Base-by-base conservation (phyloP, 1,140 invertebrate genomes). In the Maconellicoccus hirsutus region DNA sequence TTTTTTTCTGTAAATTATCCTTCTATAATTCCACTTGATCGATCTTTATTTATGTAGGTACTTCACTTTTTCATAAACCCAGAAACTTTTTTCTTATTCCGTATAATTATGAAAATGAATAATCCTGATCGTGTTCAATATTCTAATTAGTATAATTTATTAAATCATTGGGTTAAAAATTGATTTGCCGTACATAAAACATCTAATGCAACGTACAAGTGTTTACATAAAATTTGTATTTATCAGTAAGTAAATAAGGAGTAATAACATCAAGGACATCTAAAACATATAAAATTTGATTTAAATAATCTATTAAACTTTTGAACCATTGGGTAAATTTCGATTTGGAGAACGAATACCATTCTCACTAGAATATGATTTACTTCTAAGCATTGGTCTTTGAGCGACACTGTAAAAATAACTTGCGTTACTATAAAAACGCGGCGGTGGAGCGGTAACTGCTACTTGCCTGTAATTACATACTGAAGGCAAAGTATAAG, bases 281-380 rank as follows among this genome's bases (percentile, higher is more conserved):
- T 16, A 52, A 52, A 19, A 52, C n/a, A 19, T 16, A 19, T 52
- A 52, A 52, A 33, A 52, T 52, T 52, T 52, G n/a, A 52, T 52
- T 52, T 8, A 52, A 52, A 52, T 52, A 16, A 52, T 3, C 29
- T 52, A 52, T 19, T 52, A 52, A 52, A 52, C 42, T 52, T 52
- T 52, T 52, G 61, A 66, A 26, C 61, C 61, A 23, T 66, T 66
- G 22, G 21, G 61, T 16, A 26, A 26, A 66, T 66, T 66, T 26
- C 25, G 7, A 66, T 66, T 66, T 10, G 61, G 61, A 25, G 61
- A 25, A 26, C 22, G 61, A 66, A 66, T 66, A 23, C 61, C 21
- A 66, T 66, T 66, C 16, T 66, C 61, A 66, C 10, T 66, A 26
- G 61, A 66, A 25, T 66, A 66, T 23, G 61, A 66, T 26, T 66